Conservation (phyloP, 2,113 vertebrate genomes). For the Prietella phreatophila region DNA sequence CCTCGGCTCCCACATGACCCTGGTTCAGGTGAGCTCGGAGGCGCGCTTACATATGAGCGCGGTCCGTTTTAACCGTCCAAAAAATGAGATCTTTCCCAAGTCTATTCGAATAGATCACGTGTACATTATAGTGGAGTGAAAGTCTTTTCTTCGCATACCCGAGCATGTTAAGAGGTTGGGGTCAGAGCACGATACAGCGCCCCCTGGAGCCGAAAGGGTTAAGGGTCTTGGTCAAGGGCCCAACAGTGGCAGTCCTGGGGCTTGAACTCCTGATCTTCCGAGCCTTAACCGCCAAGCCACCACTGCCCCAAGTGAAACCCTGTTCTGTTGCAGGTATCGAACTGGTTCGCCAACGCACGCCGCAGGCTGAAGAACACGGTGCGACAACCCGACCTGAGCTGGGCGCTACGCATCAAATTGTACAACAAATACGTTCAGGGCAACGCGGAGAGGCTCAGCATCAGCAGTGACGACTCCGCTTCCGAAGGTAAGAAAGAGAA, state of each 20-base stretch:
- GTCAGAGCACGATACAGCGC: too few relatives aligned
- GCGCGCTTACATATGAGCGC: conserved; percentile 60
- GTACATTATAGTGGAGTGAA: too few relatives aligned
- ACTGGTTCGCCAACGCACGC: conserved; percentile 97
- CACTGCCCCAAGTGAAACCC: not conserved
- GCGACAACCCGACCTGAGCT: conserved; percentile 95
- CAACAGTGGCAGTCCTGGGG: too few relatives aligned
- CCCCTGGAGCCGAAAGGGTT: too few relatives aligned
- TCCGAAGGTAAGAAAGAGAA: conserved; percentile 78
- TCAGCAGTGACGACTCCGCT: conserved; percentile 89
- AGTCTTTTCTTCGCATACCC: too few relatives aligned
- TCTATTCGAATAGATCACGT: too few relatives aligned
- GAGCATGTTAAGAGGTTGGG: too few relatives aligned
- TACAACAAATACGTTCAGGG: conserved; percentile 96
- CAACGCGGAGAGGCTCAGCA: conserved; percentile 85
- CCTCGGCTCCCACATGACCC: conserved; percentile 96
- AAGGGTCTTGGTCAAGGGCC: too few relatives aligned
- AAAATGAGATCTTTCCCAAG: not conserved
- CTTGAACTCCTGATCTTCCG: too few relatives aligned
- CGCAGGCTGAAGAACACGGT: conserved; percentile 97
- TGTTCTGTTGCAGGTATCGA: conserved; percentile 81
- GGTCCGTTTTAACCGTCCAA: not conserved
- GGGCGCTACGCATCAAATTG: conserved; percentile 96
- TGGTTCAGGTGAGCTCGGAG: conserved; percentile 86
- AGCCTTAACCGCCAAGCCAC: too few relatives aligned